Evolutionary conservation across 1,140 invertebrate species (phyloP), one percentile per base, ranked within the genome.

Genomic region (Drosophila watanabei): DNA sequence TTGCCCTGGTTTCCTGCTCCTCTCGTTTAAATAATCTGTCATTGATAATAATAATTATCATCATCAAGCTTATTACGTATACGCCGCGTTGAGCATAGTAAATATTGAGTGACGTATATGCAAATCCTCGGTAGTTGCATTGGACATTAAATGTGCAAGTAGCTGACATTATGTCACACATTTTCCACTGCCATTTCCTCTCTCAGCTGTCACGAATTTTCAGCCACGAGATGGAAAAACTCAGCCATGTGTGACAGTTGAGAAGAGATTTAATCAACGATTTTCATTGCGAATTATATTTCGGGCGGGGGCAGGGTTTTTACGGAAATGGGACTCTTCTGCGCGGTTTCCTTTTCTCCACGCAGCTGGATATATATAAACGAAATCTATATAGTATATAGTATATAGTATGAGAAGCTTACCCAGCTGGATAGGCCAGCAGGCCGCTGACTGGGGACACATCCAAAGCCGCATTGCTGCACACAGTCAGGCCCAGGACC

Each of bases 381-480:
- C 33, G 33, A 37, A 20, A 59, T 78, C 37, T 63, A 39, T n/a
- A 48, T 35, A 24, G 3, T 39, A 52, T 35, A 48, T 43, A 43
- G 39, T 41, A 0, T 41, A 13, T 45, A 45, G 20, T 52, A 68
- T 49, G 14, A 24, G 32, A 10, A 18, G 57, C 97, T 97, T 94
- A 99, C 98, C 98, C 98, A 88, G 98, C 98, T 64, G 98, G 98
- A 95, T 99, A 99, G 11, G 98, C 98, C 75, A 99, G 96, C 59
- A 96, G 94, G 80, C 98, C 97, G 49, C 96, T 96, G 91, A 96
- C 96, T 41, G 96, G 96, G 93, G 98, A 97, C 94, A 96, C 97
- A 94, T 97, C 97, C 80, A 99, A 94, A 9, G 97, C 97, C 77
- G 98, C 97, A 95, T 98, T 99, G 92, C 96, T 97, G 89, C 96